Percentiles rank a stretch among this genome's conserved stretches.
These are phyloP conservation scores for Pseudocheirus occidentalis DNA, from an alignment of 2,797 vertebrate genomes.

Conservation along the genomic window DNA sequence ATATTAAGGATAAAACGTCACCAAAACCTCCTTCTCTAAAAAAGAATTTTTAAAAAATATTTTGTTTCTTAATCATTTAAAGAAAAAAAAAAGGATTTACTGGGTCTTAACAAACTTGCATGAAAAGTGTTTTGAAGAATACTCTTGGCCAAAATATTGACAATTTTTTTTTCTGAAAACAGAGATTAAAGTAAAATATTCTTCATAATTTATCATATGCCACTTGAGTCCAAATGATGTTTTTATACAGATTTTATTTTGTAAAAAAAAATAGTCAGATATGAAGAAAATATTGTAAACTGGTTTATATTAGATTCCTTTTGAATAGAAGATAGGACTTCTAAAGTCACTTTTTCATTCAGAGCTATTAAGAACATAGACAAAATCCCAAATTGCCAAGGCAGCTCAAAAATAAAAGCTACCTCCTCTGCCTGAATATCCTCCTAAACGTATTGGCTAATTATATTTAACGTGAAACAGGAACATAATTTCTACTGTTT, in stretches of 20 bases:
- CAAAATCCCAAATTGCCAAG: constrained; percentile 64
- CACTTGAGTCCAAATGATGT: constrained; percentile 49
- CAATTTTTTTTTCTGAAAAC: neutral
- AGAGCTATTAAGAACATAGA: constrained; percentile 60
- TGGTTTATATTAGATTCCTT: constrained; percentile 62
- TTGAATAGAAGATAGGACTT: constrained; percentile 36
- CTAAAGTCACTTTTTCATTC: constrained; percentile 49
- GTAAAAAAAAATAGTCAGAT: constrained; percentile 29
- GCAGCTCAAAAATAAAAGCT: constrained; percentile 50
- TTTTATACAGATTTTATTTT: constrained; percentile 52
- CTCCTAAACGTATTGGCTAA: constrained; percentile 76
- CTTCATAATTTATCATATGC: constrained; percentile 29
- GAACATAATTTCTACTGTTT: constrained; percentile 80
- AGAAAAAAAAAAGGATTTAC: neutral
- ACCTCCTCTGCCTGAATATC: constrained; percentile 52
- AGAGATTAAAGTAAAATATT: neutral
- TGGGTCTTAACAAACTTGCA: neutral
- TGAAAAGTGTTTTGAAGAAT: neutral
- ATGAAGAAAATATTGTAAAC: constrained; percentile 38
- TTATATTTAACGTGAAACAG: constrained; percentile 79
- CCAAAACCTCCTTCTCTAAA: neutral
- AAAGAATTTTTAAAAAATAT: neutral
- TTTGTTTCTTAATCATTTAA: neutral
- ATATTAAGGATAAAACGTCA: neutral
- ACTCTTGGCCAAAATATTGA: neutral